A percentile compares a stretch with the other conserved stretches of the same genome.
Evolutionary conservation across 2,113 vertebrate species (phyloP).

Genomic region (Ardeotis arabs): DNA sequence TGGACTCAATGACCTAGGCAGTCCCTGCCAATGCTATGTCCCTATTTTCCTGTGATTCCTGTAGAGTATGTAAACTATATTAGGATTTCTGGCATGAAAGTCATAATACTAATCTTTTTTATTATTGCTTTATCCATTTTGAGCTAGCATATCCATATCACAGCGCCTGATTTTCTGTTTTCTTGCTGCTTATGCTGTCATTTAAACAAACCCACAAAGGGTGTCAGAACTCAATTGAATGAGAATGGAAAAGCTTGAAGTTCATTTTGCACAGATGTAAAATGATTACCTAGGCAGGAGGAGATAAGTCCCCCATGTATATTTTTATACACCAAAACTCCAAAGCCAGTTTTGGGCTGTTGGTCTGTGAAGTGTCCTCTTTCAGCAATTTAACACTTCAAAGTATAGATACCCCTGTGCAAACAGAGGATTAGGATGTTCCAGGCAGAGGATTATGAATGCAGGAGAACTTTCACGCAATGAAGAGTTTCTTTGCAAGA

Average conservation of each 20-base stretch:
- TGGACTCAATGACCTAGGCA: not conserved
- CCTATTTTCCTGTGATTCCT: not conserved
- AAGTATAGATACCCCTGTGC: not conserved
- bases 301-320: not conserved
- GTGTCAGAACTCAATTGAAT: not conserved
- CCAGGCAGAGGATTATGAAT: not conserved
- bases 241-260: not conserved
- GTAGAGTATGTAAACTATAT: not conserved
- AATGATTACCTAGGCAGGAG: not conserved
- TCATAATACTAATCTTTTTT: conserved; percentile 23
- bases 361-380: not conserved
- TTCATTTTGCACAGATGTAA: not conserved
- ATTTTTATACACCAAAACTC: not conserved
- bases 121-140: conserved; percentile 38
- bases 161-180: not conserved
- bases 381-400: not conserved
- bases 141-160: not conserved
- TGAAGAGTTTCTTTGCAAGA: not conserved
- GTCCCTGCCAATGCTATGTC: not conserved
- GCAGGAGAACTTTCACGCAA: not conserved
- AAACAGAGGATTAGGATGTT: conserved; percentile 18
- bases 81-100: not conserved
- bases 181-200: not conserved
- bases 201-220: not conserved
- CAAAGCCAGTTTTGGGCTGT: not conserved